Percentiles rank a stretch among this genome's conserved stretches.
Evolutionary conservation across 2,888 invertebrate species (phyloP).

Genomic region (Drosophila falleni): DNA sequence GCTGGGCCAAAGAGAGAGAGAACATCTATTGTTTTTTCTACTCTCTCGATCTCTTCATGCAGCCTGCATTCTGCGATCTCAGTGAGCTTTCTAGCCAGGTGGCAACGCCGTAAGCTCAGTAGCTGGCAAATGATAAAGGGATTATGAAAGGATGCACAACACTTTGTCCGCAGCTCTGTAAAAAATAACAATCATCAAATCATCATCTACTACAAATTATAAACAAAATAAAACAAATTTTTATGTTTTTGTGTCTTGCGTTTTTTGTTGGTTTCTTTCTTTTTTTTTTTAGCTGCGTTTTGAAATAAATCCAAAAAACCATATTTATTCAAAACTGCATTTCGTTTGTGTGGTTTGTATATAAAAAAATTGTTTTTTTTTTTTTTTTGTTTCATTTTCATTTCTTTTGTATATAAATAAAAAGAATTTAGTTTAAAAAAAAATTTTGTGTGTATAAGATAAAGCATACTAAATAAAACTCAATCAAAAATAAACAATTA

Average conservation of each 20-base stretch:
- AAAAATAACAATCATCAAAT: constrained; percentile 3
- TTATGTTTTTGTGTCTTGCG: constrained; percentile 60
- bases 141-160: background rate
- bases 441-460: constrained; percentile 38
- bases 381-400: constrained; percentile 47
- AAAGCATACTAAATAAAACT: constrained; percentile 56
- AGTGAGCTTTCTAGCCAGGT: constrained; percentile 12
- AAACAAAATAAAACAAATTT: constrained; percentile 63
- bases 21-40: no score
- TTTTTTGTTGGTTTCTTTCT: constrained; percentile 52
- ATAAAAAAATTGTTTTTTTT: constrained; percentile 55
- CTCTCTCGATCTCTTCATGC: background rate
- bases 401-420: constrained; percentile 59
- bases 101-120: constrained; percentile 5
- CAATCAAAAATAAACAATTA: constrained; percentile 55
- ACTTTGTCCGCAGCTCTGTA: background rate
- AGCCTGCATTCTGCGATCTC: constrained; percentile 20
- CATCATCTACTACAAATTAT: background rate
- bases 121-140: background rate
- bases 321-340: constrained; percentile 84
- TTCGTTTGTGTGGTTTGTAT: constrained; percentile 46
- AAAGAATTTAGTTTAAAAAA: constrained; percentile 52
- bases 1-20: background rate
- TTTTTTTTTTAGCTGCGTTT: constrained; percentile 71
- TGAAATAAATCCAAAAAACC: constrained; percentile 85